phyloP scores from a whole-genome alignment of 1,140 invertebrate genomes.

The Tetragonula clypearis region DNA sequence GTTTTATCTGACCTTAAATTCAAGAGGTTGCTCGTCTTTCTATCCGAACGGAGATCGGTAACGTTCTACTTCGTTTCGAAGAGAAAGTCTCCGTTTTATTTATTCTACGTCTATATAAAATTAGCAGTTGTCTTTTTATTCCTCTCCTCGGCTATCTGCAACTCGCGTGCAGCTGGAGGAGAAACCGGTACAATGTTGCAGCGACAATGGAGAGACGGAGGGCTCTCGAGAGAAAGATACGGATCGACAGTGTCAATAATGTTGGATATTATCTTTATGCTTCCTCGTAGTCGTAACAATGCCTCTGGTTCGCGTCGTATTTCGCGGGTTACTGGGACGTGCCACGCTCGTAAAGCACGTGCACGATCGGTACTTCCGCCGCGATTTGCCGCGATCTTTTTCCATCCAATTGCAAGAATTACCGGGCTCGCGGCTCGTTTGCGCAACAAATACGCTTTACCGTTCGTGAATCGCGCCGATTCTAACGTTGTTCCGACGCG shows the following conservation, averaged over 20 bases:
- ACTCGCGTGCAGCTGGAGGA: not conserved
- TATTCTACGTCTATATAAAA: slow-evolving; percentile 28
- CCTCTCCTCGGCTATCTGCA: not conserved
- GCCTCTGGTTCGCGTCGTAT: slow-evolving; percentile 42
- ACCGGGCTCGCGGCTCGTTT: slow-evolving; percentile 55
- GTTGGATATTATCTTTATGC: slow-evolving; percentile 59
- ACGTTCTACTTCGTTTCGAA: slow-evolving; percentile 11
- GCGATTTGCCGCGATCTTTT: slow-evolving; percentile 31
- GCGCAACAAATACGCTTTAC: slow-evolving; percentile 34
- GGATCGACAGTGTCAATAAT: slow-evolving; percentile 51
- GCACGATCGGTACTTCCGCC: slow-evolving; percentile 47
- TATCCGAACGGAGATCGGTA: slow-evolving; percentile 7
- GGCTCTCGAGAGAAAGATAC: slow-evolving; percentile 38
- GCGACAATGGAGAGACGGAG: slow-evolving; percentile 35
- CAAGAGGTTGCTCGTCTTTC: slow-evolving; percentile 5
- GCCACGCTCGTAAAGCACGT: slow-evolving; percentile 32
- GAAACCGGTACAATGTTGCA: slow-evolving; percentile 11
- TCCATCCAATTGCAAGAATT: slow-evolving; percentile 31
- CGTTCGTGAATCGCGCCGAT: no score
- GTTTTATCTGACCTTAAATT: slow-evolving; percentile 40
- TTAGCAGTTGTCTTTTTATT: not conserved
- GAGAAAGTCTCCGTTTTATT: slow-evolving; percentile 33
- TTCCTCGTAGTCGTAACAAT: slow-evolving; percentile 63
- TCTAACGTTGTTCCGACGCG: no score
- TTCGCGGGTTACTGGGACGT: slow-evolving; percentile 58